Evolutionary conservation across 2,113 vertebrate species (phyloP), one percentile per base, ranked within the genome.

Genomic region (Heterocephalus glaber): DNA sequence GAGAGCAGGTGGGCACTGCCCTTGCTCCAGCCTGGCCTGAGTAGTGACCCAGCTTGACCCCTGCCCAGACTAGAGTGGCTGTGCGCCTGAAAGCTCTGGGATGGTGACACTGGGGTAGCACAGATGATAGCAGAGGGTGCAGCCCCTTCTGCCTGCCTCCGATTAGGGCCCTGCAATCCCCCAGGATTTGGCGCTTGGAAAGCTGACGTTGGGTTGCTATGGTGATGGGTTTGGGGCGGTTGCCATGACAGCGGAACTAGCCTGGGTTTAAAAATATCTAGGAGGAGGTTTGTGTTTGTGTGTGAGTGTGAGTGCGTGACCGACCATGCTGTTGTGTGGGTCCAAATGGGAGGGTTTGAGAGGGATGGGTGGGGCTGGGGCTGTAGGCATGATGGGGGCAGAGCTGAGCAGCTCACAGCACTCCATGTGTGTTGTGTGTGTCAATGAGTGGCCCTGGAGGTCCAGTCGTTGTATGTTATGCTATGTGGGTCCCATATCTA

Each of bases 201-300:
- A 97, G 96, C 97, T 98, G 97, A 98, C 97, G 97, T 96, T 97
- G 33, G 56, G 97, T 98, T 98, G 97, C 97, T 95, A 97, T 98
- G 97, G 96, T 24, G 84, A 98, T 97, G 94, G 97, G 97, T 97
- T 98, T 98, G 97, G 97, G 97, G 97, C 20, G 97, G 97, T 98
- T 98, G 94, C 97, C 96, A 97, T 98, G 96, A 95, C 92, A 97
- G 97, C 97, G 90, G 97, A 97, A 97, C 96, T 97, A 97, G 97
- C 97, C 97, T 92, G 84, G 82, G 97, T 97, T 98, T 98, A 98
- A 98, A 98, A 98, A 98, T 98, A 98, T 98, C 97, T 97, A 96
- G 94, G 94, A 97, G 97, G 93, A 97, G 97, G 97, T 97, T 97
- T 97, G 94, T 98, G 92, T 96, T 97, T 97, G 97, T 98, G 92